A percentile compares a stretch with the other conserved stretches of the same genome.
Conservation (phyloP, 2,113 vertebrate genomes). For the Microtus oregoni region DNA sequence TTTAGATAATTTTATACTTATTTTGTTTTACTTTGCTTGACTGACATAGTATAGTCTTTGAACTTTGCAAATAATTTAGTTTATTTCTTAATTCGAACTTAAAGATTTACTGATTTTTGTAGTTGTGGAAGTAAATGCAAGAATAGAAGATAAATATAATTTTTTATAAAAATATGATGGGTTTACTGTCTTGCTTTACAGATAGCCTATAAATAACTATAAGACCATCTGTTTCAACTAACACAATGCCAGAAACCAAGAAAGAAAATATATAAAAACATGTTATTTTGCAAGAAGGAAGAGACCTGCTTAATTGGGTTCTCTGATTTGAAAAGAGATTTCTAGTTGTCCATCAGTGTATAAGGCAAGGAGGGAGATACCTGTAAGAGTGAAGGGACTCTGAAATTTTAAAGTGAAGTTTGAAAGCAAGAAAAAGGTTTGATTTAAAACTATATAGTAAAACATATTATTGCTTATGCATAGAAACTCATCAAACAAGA, state of each 20-base stretch:
- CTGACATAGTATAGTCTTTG: not conserved
- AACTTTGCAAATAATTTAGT: constrained; percentile 25
- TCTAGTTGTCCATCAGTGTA: not conserved
- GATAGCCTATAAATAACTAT: not conserved
- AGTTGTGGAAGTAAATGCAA: not conserved
- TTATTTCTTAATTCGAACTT: not conserved
- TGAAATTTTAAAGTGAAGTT: not conserved
- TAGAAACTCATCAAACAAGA: not conserved
- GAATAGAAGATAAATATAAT: not conserved
- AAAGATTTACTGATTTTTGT: constrained; percentile 1
- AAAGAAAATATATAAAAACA: not conserved
- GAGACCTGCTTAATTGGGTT: not conserved
- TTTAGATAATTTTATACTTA: not conserved
- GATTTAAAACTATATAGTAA: not conserved
- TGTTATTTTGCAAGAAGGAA: not conserved
- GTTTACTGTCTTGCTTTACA: constrained; percentile 9
- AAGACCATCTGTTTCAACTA: constrained; percentile 16
- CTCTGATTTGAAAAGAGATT: not conserved
- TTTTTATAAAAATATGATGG: not conserved
- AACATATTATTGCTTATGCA: not conserved
- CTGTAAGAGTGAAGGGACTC: accelerated
- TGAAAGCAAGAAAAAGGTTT: not conserved
- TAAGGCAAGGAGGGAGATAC: too few species aligned
- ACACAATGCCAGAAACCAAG: not conserved
- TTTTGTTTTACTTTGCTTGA: not conserved